Evolutionary conservation across 2,113 vertebrate genomes (phyloP), one percentile per base, ranked within the genome.

Genomic region (Ursus arctos): DNA sequence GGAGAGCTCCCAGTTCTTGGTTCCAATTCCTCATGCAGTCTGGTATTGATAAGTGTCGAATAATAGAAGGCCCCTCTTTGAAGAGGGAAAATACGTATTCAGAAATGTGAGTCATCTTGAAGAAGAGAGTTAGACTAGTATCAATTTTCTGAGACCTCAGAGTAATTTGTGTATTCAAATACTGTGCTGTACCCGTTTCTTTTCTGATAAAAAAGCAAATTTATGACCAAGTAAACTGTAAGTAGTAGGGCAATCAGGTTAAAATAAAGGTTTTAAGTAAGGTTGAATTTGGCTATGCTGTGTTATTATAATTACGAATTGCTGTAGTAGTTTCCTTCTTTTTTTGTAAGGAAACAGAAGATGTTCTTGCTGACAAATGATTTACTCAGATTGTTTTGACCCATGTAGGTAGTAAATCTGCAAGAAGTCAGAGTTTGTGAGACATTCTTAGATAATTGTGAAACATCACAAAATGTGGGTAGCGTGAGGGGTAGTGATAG

Each of bases 131-230:
- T 89, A 67, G 71, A 22, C 26, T 77, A 22, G 43, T 26, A 79
- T 80, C 69, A 69, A 2, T 84, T 91, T 86, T 49, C 71, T 61
- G 72, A 40, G 31, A 76, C 7, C 8, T 59, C 61, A 71, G 24
- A n/a, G 51, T 87, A 49, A 90, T 87, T 59, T 71, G 28, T 93
- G 63, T 80, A 71, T 72, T 83, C 31, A 72, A 59, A 65, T n/a
- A 83, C 5, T 57, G 7, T 83, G 19, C 15, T 83, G 1, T 51
- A n/a, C 76, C 12, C 10, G 1, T 91, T 93, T 96, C 24, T 71
- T 33, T n/a, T 95, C 19, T 93, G 33, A 69, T 91, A 67, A 74
- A 86, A 94, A 95, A 84, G 33, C 69, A 55, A 80, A 84, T 69
- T 87, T 93, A 83, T 91, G 47, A 67, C 15, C 43, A 84, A 91